Base-by-base conservation (phyloP, 2,888 invertebrate genomes). In the Mycalesis mineus region DNA sequence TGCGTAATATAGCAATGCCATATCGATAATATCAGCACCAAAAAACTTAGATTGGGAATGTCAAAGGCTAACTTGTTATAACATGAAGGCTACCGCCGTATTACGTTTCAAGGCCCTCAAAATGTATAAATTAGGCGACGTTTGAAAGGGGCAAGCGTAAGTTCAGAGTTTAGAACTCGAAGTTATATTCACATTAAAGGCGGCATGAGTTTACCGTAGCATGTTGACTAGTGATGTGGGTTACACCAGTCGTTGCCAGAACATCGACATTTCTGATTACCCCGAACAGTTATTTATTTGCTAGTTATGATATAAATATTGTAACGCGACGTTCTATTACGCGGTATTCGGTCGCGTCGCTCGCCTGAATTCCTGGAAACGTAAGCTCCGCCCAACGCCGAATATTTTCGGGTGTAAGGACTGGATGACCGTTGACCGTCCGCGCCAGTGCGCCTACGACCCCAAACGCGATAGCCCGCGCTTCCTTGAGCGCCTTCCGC, bases 61-160 rank as follows among this genome's bases (percentile, higher is more conserved):
- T 59, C 61, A 59, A 62, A 62, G 51, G 51, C 56, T 59, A 59
- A 48, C 47, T 62, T 61, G 53, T 56, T 57, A 54, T 56, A 55
- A 45, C 37, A 49, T 31, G 53, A 62, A 59, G 61, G 61, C 47
- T 54, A 51, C 45, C 31, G n/a, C 33, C 45, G 51, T 42, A 56
- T 58, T 47, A 45, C 54, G 39, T 45, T 36, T 49, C 49, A 54
- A 61, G 58, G 56, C 42, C 42, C 29, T n/a, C 37, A 42, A 58
- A 61, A 56, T 54, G 28, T 56, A 54, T 58, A 33, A 58, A 54
- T 57, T 56, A 52, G 57, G 41, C 47, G 50, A 56, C 45, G 50
- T 55, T 58, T 54, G 56, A 52, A 57, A 59, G 55, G 42, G 44
- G 54, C 50, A 62, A 56, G 40, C 37, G 15, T 13, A 41, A 51